These are phyloP conservation scores for Aporophyla lueneburgensis DNA, from an alignment of 2,888 invertebrate genomes.

Conservation along the genomic window DNA sequence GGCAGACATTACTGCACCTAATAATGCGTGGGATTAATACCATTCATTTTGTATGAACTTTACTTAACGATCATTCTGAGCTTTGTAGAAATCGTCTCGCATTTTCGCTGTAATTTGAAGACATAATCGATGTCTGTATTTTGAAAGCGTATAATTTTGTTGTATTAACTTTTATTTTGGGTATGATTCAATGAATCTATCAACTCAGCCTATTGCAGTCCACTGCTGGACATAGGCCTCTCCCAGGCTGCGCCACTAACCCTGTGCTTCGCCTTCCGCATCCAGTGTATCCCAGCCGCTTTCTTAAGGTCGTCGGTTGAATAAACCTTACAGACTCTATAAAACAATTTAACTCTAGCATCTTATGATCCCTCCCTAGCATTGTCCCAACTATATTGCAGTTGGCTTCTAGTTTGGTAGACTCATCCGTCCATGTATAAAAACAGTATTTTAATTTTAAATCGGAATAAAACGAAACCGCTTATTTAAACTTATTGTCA, in stretches of 20 bases:
- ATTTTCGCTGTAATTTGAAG: constrained; percentile 29
- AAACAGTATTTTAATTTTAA: not conserved
- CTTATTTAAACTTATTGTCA: constrained; percentile 1
- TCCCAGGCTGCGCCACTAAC: no score
- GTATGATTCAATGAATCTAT: no score
- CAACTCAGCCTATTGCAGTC: no score
- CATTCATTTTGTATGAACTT: constrained; percentile 63
- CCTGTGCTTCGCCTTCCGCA: no score
- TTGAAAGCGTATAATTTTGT: constrained; percentile 5
- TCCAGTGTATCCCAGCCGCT: no score
- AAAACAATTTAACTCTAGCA: not conserved
- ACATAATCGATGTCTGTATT: constrained; percentile 29
- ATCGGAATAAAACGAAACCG: constrained; percentile 8
- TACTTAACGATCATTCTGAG: constrained; percentile 53
- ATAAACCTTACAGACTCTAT: not conserved
- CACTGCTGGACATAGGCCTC: no score
- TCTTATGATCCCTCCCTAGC: not conserved
- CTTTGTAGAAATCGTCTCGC: constrained; percentile 34
- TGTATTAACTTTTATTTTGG: not conserved
- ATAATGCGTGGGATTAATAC: constrained; percentile 70
- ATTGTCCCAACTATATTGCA: not conserved
- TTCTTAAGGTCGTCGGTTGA: no score
- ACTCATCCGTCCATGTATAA: not conserved
- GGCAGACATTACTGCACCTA: constrained; percentile 66
- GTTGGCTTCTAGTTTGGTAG: not conserved